Evolutionary conservation across 1,140 invertebrate species (phyloP).

Genomic region (Heterodera carotae): DNA sequence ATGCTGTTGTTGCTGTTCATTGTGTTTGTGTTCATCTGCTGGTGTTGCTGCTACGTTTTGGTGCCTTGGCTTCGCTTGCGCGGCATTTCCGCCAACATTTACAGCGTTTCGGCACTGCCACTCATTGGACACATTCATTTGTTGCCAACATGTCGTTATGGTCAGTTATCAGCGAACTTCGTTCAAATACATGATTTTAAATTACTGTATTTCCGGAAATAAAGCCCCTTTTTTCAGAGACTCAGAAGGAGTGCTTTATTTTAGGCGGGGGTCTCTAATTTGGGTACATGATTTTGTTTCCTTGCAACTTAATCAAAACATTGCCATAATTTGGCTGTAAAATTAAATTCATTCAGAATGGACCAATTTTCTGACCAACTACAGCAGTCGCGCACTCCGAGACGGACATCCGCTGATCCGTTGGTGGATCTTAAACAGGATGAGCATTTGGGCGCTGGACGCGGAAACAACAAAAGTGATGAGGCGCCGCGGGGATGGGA

Average conservation of each 20-base stretch:
- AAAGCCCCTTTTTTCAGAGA: background rate
- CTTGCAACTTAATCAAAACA: too few relatives aligned
- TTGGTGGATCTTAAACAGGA: background rate
- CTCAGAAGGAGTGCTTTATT: too few relatives aligned
- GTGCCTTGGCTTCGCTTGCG: background rate
- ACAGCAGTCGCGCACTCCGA: background rate
- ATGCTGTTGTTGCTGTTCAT: background rate
- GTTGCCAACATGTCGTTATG: background rate
- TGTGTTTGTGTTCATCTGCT: background rate
- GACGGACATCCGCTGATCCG: background rate
- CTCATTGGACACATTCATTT: slow-evolving; percentile 5
- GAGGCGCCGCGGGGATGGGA: too few relatives aligned
- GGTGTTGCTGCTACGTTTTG: background rate
- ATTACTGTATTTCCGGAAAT: background rate
- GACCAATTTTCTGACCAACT: background rate
- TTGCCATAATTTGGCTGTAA: too few relatives aligned
- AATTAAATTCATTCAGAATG: slow-evolving; percentile 6
- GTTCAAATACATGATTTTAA: too few relatives aligned
- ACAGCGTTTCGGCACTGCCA: background rate
- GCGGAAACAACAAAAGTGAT: background rate
- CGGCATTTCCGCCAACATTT: background rate
- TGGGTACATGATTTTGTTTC: too few relatives aligned
- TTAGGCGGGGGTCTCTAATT: too few relatives aligned
- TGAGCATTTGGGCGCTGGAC: slow-evolving; percentile 1
- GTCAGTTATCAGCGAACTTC: background rate